A percentile compares a stretch with the other conserved stretches of the same genome.
phyloP scores from a whole-genome alignment of 1,140 invertebrate genomes.

The Drosophila seguyi region DNA sequence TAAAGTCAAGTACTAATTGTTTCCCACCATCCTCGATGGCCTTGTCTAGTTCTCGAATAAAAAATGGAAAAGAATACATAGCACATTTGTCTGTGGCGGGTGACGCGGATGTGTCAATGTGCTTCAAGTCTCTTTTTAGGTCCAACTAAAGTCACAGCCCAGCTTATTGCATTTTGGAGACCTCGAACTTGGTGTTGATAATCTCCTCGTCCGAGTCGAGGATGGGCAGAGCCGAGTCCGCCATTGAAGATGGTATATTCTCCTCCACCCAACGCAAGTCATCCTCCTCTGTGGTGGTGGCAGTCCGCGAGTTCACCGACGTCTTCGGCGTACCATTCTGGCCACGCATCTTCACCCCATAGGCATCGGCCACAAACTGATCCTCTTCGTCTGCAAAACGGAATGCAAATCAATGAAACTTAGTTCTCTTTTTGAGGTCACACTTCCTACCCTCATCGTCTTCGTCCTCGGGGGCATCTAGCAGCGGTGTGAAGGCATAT shows the following conservation, averaged over 20 bases:
- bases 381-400: conserved; percentile 88
- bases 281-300: conserved; percentile 88
- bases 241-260: conserved; percentile 92
- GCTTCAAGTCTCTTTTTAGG: conserved; percentile 68
- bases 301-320: conserved; percentile 70
- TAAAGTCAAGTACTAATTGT: conserved; percentile 14
- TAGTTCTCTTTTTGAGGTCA: neutral
- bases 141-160: conserved; percentile 62
- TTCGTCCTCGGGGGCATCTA: conserved; percentile 94
- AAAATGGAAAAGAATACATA: conserved; percentile 24
- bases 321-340: conserved; percentile 59
- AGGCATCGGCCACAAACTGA: conserved; percentile 93
- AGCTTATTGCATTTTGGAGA: conserved; percentile 93
- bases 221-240: conserved; percentile 91
- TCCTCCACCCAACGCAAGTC: conserved; percentile 97
- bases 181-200: conserved; percentile 94
- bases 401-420: neutral
- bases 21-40: conserved; percentile 4
- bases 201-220: conserved; percentile 96
- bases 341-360: conserved; percentile 92
- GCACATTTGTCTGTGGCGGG: conserved; percentile 9
- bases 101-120: conserved; percentile 53
- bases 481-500: conserved; percentile 96
- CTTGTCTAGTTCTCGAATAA: conserved; percentile 4
- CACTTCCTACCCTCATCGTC: conserved; percentile 87